These are phyloP conservation scores for Petroica traversi DNA, from an alignment of 2,113 vertebrate species.

Conservation along the genomic window DNA sequence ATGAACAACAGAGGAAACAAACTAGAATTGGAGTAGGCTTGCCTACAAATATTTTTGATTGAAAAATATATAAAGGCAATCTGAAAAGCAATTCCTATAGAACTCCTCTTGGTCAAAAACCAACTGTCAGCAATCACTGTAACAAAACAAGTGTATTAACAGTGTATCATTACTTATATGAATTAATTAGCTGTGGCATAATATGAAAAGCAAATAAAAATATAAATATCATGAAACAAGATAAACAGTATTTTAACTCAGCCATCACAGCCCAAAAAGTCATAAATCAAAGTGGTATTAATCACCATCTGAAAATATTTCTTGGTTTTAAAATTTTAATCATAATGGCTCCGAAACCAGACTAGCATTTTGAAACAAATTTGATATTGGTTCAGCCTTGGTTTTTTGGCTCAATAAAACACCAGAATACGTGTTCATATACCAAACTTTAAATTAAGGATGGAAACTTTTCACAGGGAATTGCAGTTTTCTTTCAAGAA, in stretches of 20 bases:
- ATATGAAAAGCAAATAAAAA: not conserved
- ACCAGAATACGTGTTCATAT: not conserved
- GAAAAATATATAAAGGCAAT: not conserved
- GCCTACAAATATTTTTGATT: not conserved
- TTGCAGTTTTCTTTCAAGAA: not conserved
- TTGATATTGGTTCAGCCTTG: not conserved
- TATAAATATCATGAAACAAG: not conserved
- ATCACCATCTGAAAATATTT: not conserved
- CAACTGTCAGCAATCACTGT: not conserved
- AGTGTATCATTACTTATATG: rapidly evolving
- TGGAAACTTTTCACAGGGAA: not conserved
- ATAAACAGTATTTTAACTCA: not conserved
- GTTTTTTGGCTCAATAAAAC: not conserved
- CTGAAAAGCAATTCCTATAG: not conserved
- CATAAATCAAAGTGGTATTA: not conserved
- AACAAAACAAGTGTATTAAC: not conserved
- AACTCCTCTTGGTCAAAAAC: not conserved
- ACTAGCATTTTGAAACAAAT: not conserved
- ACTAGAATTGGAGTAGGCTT: not conserved
- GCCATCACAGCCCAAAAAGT: not conserved
- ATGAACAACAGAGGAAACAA: not conserved
- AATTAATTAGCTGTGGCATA: not conserved
- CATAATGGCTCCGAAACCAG: not conserved
- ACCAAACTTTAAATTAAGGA: not conserved
- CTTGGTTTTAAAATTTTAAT: not conserved